These are phyloP conservation scores for Matsumurasca onukii DNA, from an alignment of 1,140 invertebrate species.

Conservation along the genomic window DNA sequence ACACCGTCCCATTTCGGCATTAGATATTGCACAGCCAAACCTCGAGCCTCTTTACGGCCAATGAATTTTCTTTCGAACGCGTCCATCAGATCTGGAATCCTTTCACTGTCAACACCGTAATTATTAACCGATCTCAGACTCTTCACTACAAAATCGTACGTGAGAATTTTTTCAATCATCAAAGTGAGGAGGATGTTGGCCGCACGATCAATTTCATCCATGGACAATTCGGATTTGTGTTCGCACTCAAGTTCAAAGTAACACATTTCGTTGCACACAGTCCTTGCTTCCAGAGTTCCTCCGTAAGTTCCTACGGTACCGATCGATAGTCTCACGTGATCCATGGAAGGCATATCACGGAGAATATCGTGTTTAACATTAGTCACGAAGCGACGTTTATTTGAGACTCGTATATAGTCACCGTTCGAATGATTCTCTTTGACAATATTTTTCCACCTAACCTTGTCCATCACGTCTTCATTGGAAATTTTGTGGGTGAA, in stretches of 20 bases:
- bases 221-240: not conserved
- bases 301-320: not conserved
- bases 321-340: not conserved
- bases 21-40: not conserved
- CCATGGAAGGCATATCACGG: too few species aligned
- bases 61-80: not conserved
- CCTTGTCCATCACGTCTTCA: not conserved
- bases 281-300: constrained; percentile 7
- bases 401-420: not conserved
- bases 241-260: constrained; percentile 4
- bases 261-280: not conserved
- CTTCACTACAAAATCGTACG: not conserved
- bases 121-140: not conserved
- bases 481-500: not conserved
- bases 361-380: too few species aligned
- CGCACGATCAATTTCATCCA: not conserved
- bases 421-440: not conserved
- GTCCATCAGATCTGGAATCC: not conserved
- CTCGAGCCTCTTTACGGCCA: not conserved
- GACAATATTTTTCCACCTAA: not conserved
- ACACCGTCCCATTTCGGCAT: constrained; percentile 17
- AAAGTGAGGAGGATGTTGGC: not conserved
- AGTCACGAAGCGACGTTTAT: not conserved
- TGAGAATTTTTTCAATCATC: too few species aligned
- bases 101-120: not conserved